Percentiles rank a stretch among this genome's conserved stretches.
These are phyloP conservation scores for Lithophane leautieri DNA, from an alignment of 2,888 invertebrate species.

Conservation along the genomic window DNA sequence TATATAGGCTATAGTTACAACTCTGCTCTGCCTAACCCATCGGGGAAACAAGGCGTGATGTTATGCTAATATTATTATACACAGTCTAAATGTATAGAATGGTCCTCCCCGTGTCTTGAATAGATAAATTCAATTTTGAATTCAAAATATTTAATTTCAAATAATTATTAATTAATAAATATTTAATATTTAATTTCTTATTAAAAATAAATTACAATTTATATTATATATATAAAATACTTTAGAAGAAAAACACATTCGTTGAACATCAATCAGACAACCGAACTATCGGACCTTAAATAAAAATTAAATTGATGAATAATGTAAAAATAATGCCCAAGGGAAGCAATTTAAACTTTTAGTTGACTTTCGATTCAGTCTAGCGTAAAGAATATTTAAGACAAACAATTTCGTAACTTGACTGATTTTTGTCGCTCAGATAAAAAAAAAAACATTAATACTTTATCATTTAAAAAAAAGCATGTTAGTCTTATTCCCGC, in stretches of 20 bases:
- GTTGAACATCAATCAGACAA: slow-evolving; percentile 20
- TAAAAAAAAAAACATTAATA: neutral
- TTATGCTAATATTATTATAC: too few species aligned
- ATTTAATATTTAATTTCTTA: too few species aligned
- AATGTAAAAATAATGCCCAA: slow-evolving; percentile 47
- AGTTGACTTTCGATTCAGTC: slow-evolving; percentile 14
- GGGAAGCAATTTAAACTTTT: slow-evolving; percentile 24
- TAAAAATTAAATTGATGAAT: slow-evolving; percentile 52
- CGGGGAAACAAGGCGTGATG: too few species aligned
- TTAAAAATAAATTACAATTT: neutral
- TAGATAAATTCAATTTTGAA: neutral
- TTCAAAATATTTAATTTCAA: neutral
- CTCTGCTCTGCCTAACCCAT: too few species aligned
- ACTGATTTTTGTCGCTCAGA: neutral
- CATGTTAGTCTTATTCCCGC: neutral
- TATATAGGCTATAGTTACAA: too few species aligned
- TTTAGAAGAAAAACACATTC: slow-evolving; percentile 8
- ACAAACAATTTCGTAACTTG: neutral
- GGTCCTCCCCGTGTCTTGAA: neutral
- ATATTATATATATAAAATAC: neutral
- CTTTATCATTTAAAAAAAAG: slow-evolving; percentile 3
- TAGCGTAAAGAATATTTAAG: slow-evolving; percentile 20
- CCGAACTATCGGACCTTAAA: slow-evolving; percentile 10
- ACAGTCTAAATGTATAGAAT: too few species aligned
- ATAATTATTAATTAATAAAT: too few species aligned